A percentile compares a stretch with the other conserved stretches of the same genome.
Evolutionary conservation across 1,140 invertebrate genomes (phyloP).

Genomic region (Drosophila pachea): DNA sequence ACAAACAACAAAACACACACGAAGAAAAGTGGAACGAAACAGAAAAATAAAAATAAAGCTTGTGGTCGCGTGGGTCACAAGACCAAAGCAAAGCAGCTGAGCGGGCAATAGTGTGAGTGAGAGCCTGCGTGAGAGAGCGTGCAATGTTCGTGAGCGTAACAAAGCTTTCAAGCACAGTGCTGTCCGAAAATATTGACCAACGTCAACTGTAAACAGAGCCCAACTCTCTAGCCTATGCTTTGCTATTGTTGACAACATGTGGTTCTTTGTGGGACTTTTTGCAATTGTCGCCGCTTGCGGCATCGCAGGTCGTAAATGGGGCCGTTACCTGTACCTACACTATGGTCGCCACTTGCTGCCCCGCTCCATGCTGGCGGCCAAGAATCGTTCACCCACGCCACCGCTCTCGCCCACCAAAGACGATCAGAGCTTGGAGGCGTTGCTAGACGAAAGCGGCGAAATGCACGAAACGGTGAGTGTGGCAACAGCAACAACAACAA

Average conservation of each 20-base stretch:
- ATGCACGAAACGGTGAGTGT: conserved; percentile 79
- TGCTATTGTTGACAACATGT: conserved; percentile 60
- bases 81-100: conserved; percentile 52
- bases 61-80: conserved; percentile 64
- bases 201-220: conserved; percentile 20
- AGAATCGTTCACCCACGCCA: conserved; percentile 74
- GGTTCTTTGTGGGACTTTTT: conserved; percentile 62
- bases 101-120: conserved; percentile 19
- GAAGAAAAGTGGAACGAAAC: neutral
- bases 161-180: conserved; percentile 59
- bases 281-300: conserved; percentile 55
- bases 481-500: neutral
- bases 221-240: conserved; percentile 3
- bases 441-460: conserved; percentile 74
- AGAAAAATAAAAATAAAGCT: conserved; percentile 47
- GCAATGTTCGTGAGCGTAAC: conserved; percentile 30
- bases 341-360: conserved; percentile 72
- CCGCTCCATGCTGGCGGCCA: conserved; percentile 62
- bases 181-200: conserved; percentile 41
- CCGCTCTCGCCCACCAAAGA: conserved; percentile 71
- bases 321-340: conserved; percentile 70
- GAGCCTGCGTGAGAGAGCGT: conserved; percentile 27
- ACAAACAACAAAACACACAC: conserved; percentile 36
- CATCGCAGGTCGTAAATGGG: conserved; percentile 73
- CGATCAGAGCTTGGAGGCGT: conserved; percentile 73